Percentiles rank a stretch among this genome's conserved stretches.
Evolutionary conservation across 2,888 invertebrate species (phyloP).

Genomic region (Euclidia mi): DNA sequence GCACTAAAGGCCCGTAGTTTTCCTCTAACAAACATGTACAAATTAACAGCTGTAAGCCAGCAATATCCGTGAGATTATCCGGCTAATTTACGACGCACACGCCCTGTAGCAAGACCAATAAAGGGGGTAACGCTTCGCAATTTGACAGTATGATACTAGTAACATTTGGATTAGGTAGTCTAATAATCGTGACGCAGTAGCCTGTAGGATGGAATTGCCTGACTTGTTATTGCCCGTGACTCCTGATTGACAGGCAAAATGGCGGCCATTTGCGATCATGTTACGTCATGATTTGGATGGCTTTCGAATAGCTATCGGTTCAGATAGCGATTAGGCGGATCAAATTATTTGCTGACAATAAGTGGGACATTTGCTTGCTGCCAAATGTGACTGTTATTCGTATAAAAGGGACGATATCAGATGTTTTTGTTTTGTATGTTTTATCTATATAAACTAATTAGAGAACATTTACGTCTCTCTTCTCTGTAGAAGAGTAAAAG

Average conservation of each 20-base stretch:
- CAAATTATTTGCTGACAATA: neutral
- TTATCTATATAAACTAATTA: too few species aligned
- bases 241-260: slow-evolving; percentile 28
- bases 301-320: slow-evolving; percentile 4
- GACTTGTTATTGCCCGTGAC: slow-evolving; percentile 25
- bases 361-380: slow-evolving; percentile 1
- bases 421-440: neutral
- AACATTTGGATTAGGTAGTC: slow-evolving; percentile 53
- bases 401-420: neutral
- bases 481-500: too few species aligned
- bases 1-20: slow-evolving; percentile 37
- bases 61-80: slow-evolving; percentile 55
- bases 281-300: slow-evolving; percentile 2
- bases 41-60: slow-evolving; percentile 42
- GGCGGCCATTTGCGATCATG: slow-evolving; percentile 11
- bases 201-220: slow-evolving; percentile 37
- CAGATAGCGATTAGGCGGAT: neutral
- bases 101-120: slow-evolving; percentile 38
- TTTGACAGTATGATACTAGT: slow-evolving; percentile 54
- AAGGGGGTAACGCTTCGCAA: slow-evolving; percentile 43
- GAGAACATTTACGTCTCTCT: too few species aligned
- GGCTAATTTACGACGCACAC: slow-evolving; percentile 50
- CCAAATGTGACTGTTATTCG: too few species aligned
- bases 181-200: slow-evolving; percentile 52
- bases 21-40: too few species aligned